A percentile compares a stretch with the other conserved stretches of the same genome.
Evolutionary conservation across 2,888 invertebrate species (phyloP).

Genomic region (Hypomecis atomaria): DNA sequence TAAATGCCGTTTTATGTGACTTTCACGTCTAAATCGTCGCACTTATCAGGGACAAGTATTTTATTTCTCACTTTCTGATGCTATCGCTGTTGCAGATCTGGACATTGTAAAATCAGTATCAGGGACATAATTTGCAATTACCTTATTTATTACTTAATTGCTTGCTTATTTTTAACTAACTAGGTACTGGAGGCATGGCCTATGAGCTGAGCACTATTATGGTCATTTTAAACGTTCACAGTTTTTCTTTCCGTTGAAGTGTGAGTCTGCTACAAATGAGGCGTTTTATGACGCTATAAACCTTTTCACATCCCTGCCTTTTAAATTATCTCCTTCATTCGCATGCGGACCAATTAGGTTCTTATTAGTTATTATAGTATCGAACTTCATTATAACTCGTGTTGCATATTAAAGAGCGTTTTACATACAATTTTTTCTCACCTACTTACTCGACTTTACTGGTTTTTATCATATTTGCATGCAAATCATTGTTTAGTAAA

Average conservation of each 20-base stretch:
- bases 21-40: constrained; percentile 49
- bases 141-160: neutral
- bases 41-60: constrained; percentile 26
- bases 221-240: neutral
- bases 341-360: neutral
- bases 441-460: constrained; percentile 22
- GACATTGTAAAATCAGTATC: constrained; percentile 2
- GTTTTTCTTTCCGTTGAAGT: neutral
- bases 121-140: neutral
- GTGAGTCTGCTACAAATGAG: neutral
- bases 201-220: neutral
- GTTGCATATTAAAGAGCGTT: constrained; percentile 10
- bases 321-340: neutral
- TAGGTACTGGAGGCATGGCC: neutral
- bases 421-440: constrained; percentile 11
- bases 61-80: constrained; percentile 19
- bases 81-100: constrained; percentile 19
- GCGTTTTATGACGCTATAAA: neutral
- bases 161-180: neutral
- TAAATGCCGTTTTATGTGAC: constrained; percentile 45
- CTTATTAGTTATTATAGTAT: constrained; percentile 4
- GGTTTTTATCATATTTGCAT: constrained; percentile 25
- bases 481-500: constrained; percentile 25
- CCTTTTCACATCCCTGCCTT: neutral
- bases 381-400: neutral